Base-by-base conservation (phyloP, 2,888 invertebrate species). In the Erpobdella octoculata region DNA sequence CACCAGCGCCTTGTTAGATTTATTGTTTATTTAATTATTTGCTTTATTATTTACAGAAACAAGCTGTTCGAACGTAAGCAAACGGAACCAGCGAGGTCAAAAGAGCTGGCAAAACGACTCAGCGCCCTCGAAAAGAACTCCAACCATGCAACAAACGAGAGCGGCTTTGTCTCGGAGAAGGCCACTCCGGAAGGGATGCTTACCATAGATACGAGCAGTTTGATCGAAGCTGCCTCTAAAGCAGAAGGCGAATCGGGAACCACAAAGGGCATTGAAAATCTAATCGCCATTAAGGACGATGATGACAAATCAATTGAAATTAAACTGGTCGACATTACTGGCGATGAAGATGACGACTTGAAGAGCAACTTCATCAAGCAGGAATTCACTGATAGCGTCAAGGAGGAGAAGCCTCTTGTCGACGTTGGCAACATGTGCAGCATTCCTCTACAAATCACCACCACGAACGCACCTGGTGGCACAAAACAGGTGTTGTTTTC, bases 81-180 rank as follows among this genome's bases (percentile, higher is more conserved):
- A 53, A 69, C 33, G 21, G 69, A 69, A 33, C 25, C 46, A 2
- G 9, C 48, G 25, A 69, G 48, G 36, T 69, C 69, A 25, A 69
- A 69, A 28, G 69, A 69, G 6, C n/a, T 69, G 58, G 69, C 37
- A 58, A 69, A 53, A 25, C 28, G 69, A n/a, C 36, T 69, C 25
- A 69, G 69, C 35, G 69, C 69, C 12, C 58, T 69, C n/a, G 69
- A 69, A 25, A 69, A 46, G 28, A 53, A 69, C 21, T 46, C 69
- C 31, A 38, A 69, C n/a, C 53, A 69, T 36, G 58, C 25, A 4
- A 46, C 46, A 18, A 69, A 69, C 37, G 69, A 69, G 36, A 69
- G 69, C 36, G 69, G 69, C 58, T 69, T 69, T 48, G 69, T 69
- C 28, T 69, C 69, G 1, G 69, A 69, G 37, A 69, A 69, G 36